A percentile compares a stretch with the other conserved stretches of the same genome.
Evolutionary conservation across 2,888 invertebrate genomes (phyloP).

Genomic region (Lysandra bellargus): DNA sequence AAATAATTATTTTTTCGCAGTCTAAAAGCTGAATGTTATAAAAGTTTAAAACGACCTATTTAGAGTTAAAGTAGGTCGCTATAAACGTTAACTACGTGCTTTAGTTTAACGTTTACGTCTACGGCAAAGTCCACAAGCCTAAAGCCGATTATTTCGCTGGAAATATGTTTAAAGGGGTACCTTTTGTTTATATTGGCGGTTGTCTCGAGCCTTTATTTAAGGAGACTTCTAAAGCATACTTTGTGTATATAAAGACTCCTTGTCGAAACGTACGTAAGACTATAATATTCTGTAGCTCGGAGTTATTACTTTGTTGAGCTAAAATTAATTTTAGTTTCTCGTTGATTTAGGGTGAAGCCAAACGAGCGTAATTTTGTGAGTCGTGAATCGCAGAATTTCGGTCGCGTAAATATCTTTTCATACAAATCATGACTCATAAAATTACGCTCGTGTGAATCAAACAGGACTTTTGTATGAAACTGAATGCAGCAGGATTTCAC

Average conservation of each 20-base stretch:
- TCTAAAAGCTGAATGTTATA: not conserved
- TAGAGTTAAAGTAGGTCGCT: constrained; percentile 18
- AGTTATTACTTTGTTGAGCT: too few relatives aligned
- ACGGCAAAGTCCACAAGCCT: constrained; percentile 1
- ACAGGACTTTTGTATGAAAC: too few relatives aligned
- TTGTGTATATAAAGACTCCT: not conserved
- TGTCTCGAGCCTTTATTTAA: not conserved
- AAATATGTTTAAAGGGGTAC: not conserved
- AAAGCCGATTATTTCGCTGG: not conserved
- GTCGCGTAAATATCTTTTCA: too few relatives aligned
- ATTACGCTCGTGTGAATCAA: too few relatives aligned
- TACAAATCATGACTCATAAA: too few relatives aligned
- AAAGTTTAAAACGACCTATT: constrained; percentile 2
- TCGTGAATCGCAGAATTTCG: too few relatives aligned
- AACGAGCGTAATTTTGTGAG: too few relatives aligned
- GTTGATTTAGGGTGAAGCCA: too few relatives aligned
- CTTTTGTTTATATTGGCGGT: not conserved
- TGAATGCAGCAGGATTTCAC: too few relatives aligned
- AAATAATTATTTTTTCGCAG: not conserved
- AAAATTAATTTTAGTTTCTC: too few relatives aligned
- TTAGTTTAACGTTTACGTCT: constrained; percentile 15
- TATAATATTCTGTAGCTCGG: too few relatives aligned
- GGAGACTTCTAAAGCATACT: not conserved
- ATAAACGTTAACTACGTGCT: constrained; percentile 8
- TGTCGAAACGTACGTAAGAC: not conserved